Percentiles rank a stretch among this genome's conserved stretches.
These are phyloP conservation scores for Unio delphinus DNA, from an alignment of 2,888 invertebrate species.

Conservation along the genomic window DNA sequence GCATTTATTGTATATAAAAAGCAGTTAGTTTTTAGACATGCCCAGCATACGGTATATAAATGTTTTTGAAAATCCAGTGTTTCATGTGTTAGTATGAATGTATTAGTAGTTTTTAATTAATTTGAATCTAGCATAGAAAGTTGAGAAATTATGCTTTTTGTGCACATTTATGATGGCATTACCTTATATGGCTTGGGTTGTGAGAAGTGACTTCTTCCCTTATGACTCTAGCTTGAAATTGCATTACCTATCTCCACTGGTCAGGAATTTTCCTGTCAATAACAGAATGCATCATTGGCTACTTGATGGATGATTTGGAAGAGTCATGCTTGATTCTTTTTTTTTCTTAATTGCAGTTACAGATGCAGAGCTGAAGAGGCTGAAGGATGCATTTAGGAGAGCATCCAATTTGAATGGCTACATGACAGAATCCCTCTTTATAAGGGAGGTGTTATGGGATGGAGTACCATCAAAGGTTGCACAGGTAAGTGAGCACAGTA, in stretches of 20 bases:
- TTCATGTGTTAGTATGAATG: no score
- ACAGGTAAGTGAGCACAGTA: constrained; percentile 74
- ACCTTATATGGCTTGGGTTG: no score
- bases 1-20: no score
- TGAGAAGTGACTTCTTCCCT: no score
- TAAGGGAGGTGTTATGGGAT: constrained; percentile 88
- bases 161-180: no score
- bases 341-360: constrained; percentile 77
- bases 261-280: background rate
- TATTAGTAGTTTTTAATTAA: no score
- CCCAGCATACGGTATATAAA: no score
- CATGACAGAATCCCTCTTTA: constrained; percentile 82
- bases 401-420: constrained; percentile 81
- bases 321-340: background rate
- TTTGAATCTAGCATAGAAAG: no score
- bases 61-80: no score
- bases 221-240: no score
- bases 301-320: background rate
- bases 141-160: no score
- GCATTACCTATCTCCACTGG: background rate
- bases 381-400: constrained; percentile 90
- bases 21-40: no score
- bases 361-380: constrained; percentile 85
- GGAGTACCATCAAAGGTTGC: constrained; percentile 87
- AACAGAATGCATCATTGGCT: background rate